Percentiles rank a stretch among this genome's conserved stretches.
These are phyloP conservation scores for Apodemia duryi DNA, from an alignment of 2,888 invertebrate species.

Conservation along the genomic window DNA sequence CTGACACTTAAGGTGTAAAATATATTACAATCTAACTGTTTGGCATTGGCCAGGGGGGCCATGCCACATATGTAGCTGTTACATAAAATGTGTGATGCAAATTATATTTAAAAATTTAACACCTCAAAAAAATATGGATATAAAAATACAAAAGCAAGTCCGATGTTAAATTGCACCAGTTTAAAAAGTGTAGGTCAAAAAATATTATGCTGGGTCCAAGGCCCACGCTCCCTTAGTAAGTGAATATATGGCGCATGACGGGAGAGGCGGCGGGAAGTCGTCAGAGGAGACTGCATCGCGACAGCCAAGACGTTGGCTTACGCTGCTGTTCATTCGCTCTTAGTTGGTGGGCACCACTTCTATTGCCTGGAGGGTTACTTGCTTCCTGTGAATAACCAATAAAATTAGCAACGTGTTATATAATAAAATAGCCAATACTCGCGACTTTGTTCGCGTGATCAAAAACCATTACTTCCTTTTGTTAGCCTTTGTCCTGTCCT, in stretches of 20 bases:
- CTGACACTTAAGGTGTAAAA: slow-evolving; percentile 42
- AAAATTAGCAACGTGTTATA: not conserved
- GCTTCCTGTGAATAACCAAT: slow-evolving; percentile 83
- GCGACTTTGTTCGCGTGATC: too few relatives aligned
- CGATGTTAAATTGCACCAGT: slow-evolving; percentile 58
- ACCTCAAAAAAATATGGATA: slow-evolving; percentile 52
- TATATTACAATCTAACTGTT: slow-evolving; percentile 23
- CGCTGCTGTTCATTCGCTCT: slow-evolving; percentile 87
- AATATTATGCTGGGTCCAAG: slow-evolving; percentile 61
- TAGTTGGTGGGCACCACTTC: slow-evolving; percentile 88
- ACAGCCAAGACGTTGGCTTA: slow-evolving; percentile 91
- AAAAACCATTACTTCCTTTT: too few relatives aligned
- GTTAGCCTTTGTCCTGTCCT: too few relatives aligned
- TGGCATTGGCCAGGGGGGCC: not conserved
- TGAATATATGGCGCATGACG: slow-evolving; percentile 33
- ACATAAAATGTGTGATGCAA: slow-evolving; percentile 17
- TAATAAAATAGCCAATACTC: not conserved
- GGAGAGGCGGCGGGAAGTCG: slow-evolving; percentile 52
- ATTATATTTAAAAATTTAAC: slow-evolving; percentile 28
- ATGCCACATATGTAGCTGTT: slow-evolving; percentile 13
- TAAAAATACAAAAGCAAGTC: slow-evolving; percentile 78
- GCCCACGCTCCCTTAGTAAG: slow-evolving; percentile 34
- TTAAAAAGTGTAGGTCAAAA: slow-evolving; percentile 62
- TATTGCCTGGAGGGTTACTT: slow-evolving; percentile 87
- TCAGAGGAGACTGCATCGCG: slow-evolving; percentile 94